Conservation (phyloP, 2,797 vertebrate genomes). For the Enoplosus armatus region DNA sequence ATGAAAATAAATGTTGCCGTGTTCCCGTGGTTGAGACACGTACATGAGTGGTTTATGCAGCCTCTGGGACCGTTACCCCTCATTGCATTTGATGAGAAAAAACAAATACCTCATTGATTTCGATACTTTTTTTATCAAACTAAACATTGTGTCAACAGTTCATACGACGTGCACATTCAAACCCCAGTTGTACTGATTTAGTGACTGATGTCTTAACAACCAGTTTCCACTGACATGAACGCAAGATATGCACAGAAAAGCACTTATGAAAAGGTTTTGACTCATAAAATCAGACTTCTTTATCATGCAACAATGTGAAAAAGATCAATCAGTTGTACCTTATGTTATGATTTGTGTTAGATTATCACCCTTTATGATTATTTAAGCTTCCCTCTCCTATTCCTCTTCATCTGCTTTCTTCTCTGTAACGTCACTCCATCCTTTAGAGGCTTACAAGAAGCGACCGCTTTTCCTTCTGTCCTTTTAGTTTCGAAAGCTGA, state of each 20-base stretch:
- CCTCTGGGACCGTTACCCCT: conserved; percentile 60
- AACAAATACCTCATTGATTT: conserved; percentile 65
- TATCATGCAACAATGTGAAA: neutral
- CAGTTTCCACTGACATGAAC: conserved; percentile 13
- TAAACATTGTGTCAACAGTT: conserved; percentile 59
- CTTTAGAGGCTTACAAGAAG: conserved; percentile 42
- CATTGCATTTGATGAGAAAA: conserved; percentile 64
- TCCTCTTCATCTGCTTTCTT: conserved; percentile 7
- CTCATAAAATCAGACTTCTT: conserved; percentile 5
- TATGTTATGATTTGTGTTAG: conserved; percentile 12
- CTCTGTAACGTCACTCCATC: conserved; percentile 24
- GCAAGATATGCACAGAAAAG: conserved; percentile 11
- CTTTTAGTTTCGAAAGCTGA: conserved; percentile 56
- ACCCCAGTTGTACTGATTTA: conserved; percentile 24
- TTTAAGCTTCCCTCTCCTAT: conserved; percentile 7
- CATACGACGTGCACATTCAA: conserved; percentile 25
- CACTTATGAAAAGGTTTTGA: neutral
- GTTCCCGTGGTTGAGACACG: conserved; percentile 42
- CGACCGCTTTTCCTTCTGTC: conserved; percentile 19
- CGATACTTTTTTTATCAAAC: conserved; percentile 53
- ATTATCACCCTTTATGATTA: conserved; percentile 13
- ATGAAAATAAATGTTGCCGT: conserved; percentile 76
- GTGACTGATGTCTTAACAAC: conserved; percentile 50
- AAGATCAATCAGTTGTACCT: conserved; percentile 15
- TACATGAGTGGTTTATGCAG: conserved; percentile 51